Conservation (phyloP, 2,797 vertebrate genomes). For the Phoeniculus purpureus region DNA sequence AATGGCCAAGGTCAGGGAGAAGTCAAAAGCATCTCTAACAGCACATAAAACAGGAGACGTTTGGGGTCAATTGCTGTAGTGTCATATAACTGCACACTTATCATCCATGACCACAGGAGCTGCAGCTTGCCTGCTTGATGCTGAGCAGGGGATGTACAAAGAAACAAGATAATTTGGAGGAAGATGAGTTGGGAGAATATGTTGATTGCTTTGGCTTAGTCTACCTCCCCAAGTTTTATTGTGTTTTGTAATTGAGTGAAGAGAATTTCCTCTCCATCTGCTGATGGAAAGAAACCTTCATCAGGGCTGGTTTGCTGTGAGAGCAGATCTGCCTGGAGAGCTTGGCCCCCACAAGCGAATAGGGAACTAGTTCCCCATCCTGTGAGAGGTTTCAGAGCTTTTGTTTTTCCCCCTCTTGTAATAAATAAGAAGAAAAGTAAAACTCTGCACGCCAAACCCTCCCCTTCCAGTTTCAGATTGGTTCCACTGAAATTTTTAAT, state of each 20-base stretch:
- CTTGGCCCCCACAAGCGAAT: background rate
- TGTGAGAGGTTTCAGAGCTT: conserved; percentile 9
- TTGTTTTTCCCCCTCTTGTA: background rate
- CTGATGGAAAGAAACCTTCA: background rate
- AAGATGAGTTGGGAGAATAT: background rate
- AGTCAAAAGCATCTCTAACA: background rate
- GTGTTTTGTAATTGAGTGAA: background rate
- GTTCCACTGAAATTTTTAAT: conserved; percentile 14
- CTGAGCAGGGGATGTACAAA: background rate
- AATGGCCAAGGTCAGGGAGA: background rate
- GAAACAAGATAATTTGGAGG: background rate
- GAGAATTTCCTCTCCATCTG: background rate
- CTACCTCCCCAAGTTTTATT: background rate
- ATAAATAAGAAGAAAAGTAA: conserved; percentile 17
- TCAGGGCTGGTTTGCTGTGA: background rate
- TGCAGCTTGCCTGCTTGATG: background rate
- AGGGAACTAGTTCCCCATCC: conserved; percentile 2
- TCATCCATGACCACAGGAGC: background rate
- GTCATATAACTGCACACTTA: background rate
- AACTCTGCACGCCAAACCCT: background rate
- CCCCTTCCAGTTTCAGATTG: background rate
- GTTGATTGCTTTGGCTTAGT: background rate
- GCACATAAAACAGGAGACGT: background rate
- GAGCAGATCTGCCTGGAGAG: background rate
- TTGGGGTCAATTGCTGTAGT: background rate